These are phyloP conservation scores for Cyphomyrus discorhynchus DNA, from an alignment of 2,113 vertebrate species.

Conservation along the genomic window DNA sequence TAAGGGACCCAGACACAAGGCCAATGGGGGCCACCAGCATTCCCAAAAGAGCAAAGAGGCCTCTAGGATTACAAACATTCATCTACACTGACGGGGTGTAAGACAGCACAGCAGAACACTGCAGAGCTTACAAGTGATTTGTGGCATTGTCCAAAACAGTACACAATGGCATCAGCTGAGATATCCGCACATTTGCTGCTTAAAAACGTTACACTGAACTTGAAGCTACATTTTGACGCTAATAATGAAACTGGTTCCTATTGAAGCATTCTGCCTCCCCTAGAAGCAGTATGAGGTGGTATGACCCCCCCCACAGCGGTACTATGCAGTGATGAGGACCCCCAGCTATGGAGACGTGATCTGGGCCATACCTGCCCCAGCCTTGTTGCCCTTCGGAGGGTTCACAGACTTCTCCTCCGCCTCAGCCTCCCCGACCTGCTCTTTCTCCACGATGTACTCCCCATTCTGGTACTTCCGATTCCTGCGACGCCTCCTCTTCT, in stretches of 20 bases:
- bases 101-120: background rate
- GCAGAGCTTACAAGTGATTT: background rate
- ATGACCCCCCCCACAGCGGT: background rate
- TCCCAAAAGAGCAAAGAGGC: background rate
- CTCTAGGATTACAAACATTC: background rate
- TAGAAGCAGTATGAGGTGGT: background rate
- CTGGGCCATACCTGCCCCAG: conserved; percentile 56
- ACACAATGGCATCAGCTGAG: background rate
- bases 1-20: background rate
- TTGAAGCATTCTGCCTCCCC: background rate
- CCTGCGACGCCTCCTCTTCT: conserved; percentile 82
- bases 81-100: background rate
- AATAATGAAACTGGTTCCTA: background rate
- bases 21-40: background rate
- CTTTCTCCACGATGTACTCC: conserved; percentile 82
- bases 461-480: conserved; percentile 89
- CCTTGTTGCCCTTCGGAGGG: conserved; percentile 57
- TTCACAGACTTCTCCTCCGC: conserved; percentile 47
- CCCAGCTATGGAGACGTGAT: background rate
- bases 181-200: background rate
- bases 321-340: background rate
- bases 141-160: background rate
- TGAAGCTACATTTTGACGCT: background rate
- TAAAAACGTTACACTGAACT: background rate
- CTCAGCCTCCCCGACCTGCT: conserved; percentile 63